Base-by-base conservation (phyloP, 2,113 vertebrate species). In the Salvator merianae region DNA sequence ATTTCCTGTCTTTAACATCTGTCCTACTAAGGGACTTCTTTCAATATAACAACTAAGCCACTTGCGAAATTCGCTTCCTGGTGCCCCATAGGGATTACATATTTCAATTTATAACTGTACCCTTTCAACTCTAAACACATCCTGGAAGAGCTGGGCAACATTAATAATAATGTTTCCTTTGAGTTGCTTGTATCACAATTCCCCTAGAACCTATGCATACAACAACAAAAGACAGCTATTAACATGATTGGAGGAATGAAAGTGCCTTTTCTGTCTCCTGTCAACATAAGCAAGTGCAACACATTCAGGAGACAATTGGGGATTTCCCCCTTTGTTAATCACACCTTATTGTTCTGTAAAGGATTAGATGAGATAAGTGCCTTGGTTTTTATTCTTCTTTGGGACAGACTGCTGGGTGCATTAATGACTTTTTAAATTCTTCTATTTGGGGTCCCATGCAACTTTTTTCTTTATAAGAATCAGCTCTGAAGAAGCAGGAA, bases 71-170 rank as follows among this genome's bases (percentile, higher is more conserved):
- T 79, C 81, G 73, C 91, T 85, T 77, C 85, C 34, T 47, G 72
- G 86, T 90, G 85, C 91, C 94, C 92, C 87, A 87, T 0, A 0
- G 87, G 95, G 93, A 93, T 91, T 91, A 83, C 93, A 93, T 94
- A 87, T 93, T 95, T 94, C 89, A 93, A 95, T 96, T 96, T 94
- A 94, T 93, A 95, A 95, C 95, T 94, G 86, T 95, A 91, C 92
- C 91, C 95, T 93, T 93, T 32, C 92, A 94, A 93, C 95, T 89
- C 90, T 91, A 93, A 95, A 94, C 88, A 94, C 93, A 94, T 92
- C 91, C 95, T 95, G 94, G 94, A 95, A 95, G 90, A 93, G 90
- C 78, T 88, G 92, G 83, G 53, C 9, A 94, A 95, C 95, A 96
- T 95, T 91, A 94, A 95, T 94, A 96, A 96, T 94, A 95, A 90